Percentiles rank a stretch among this genome's conserved stretches.
phyloP scores from a whole-genome alignment of 2,113 vertebrate genomes.

The Anguilla rostrata region DNA sequence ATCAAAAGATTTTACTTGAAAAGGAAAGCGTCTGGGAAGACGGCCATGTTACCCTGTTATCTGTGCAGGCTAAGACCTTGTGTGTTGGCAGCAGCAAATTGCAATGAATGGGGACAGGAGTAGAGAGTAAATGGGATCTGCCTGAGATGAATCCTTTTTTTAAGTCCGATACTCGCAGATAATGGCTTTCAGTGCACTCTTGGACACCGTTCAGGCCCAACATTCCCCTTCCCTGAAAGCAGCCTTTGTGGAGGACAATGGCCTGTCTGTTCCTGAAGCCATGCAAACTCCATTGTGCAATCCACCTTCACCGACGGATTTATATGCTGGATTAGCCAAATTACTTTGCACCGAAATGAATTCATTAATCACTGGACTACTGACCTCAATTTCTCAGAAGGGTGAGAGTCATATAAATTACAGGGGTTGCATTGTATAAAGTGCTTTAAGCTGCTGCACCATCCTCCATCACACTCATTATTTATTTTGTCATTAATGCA shows the following conservation, averaged over 20 bases:
- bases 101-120: constrained; percentile 47
- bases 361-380: not conserved
- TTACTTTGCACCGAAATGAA: not conserved
- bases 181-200: constrained; percentile 18
- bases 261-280: constrained; percentile 43
- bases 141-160: constrained; percentile 35
- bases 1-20: too few species aligned
- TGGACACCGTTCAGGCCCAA: constrained; percentile 41
- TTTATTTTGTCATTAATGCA: not conserved
- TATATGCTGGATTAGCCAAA: not conserved
- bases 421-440: not conserved
- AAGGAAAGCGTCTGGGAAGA: too few species aligned
- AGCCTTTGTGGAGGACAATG: constrained; percentile 43
- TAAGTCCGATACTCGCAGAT: constrained; percentile 31
- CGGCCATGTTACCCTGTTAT: constrained; percentile 37
- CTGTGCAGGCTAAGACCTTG: constrained; percentile 24
- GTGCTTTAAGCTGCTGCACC: not conserved
- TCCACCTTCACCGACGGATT: not conserved
- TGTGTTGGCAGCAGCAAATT: constrained; percentile 52
- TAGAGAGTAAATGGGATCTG: constrained; percentile 25
- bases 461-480: not conserved
- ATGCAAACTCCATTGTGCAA: not conserved
- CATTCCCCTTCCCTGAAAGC: constrained; percentile 24
- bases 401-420: not conserved
- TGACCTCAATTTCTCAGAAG: not conserved